Evolutionary conservation across 2,888 invertebrate species (phyloP), one percentile per base, ranked within the genome.

Genomic region (Lamellibrachia satsuma): DNA sequence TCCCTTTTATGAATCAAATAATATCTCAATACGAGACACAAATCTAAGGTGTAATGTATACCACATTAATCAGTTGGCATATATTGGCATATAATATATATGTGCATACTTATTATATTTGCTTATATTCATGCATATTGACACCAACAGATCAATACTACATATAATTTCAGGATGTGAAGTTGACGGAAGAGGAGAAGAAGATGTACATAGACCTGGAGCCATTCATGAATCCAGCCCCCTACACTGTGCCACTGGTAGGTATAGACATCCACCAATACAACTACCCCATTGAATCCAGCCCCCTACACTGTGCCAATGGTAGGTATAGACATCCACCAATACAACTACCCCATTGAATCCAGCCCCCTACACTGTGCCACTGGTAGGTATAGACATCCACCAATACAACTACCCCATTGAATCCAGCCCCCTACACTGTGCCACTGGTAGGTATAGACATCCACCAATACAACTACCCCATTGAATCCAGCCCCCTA

Each of bases 171-270:
- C 90, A 94, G 94, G 92, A 93, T 90, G 60, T 93, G 8, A 15
- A 93, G 39, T 52, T 96, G 55, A 94, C 95, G 60, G 96, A 96
- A 7, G 97, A 97, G 95, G 98, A 99, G 95, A 97, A 98, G 96
- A 97, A 98, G 0, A 98, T 97, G 95, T 98, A 98, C 0, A 97
- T 99, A 95, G 98, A 99, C 97, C 97, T 99, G 93, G 97, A 98
- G 92, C 98, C 98, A 7, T 99, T 98, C 96, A 98, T 99, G 98
- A 99, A 99, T 97, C 98, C 98, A 51, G 98, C 99, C 4, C 98
- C 99, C 0, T 98, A 99, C 96, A 98, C 98, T 90, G 97, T 98
- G 94, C 97, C 98, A 94, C 97, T 11, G 95, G n/a, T 52, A 39
- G 39, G 39, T 39, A 39, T 39, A 39, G 39, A 39, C 39, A 39